Evolutionary conservation across 2,888 invertebrate species (phyloP).

Genomic region (Sarcophaga subvicina): DNA sequence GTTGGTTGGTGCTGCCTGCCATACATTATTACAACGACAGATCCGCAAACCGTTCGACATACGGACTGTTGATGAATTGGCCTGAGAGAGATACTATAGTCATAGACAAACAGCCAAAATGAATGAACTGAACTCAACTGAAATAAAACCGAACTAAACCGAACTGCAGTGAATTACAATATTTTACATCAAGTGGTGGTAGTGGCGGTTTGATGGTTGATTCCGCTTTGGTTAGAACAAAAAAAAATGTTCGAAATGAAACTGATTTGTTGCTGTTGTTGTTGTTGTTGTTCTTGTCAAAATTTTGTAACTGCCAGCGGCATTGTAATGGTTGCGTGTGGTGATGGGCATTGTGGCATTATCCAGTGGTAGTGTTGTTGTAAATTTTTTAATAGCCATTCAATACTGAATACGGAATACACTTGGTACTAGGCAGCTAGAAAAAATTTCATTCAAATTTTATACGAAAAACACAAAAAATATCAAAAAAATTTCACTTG

Average conservation of each 20-base stretch:
- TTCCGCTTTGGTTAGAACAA: conserved; percentile 25
- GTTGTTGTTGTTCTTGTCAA: conserved; percentile 34
- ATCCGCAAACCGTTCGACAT: neutral
- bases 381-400: neutral
- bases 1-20: conserved; percentile 19
- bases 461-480: neutral
- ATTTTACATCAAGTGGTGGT: conserved; percentile 9
- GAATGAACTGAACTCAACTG: neutral
- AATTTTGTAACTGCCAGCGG: conserved; percentile 2
- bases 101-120: neutral
- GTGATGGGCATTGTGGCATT: neutral
- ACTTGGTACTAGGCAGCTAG: neutral
- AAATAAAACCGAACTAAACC: neutral
- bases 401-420: neutral
- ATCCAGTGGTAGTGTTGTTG: neutral
- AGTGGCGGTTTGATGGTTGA: conserved; percentile 1
- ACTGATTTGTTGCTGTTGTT: conserved; percentile 47
- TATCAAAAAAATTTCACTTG: no score
- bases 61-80: neutral
- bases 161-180: neutral
- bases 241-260: conserved; percentile 38
- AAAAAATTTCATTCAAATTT: neutral
- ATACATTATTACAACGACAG: neutral
- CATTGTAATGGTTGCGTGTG: neutral
- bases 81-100: no score